Conservation (phyloP, 2,797 vertebrate genomes). For the Crenichthys baileyi region DNA sequence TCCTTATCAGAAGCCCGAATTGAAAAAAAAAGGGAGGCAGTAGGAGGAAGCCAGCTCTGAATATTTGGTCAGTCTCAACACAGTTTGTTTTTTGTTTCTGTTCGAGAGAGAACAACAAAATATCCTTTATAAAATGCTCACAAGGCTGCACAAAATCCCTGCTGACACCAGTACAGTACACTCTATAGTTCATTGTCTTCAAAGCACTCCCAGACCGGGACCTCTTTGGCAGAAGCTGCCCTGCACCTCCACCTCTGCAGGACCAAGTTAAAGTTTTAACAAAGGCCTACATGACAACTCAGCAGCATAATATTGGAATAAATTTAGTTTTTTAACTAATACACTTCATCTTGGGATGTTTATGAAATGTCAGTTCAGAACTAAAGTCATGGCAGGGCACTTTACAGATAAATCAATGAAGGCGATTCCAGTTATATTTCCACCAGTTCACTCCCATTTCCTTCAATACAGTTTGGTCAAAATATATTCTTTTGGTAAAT, state of each 20-base stretch:
- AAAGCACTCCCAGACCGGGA: constrained; percentile 36
- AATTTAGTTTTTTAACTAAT: neutral
- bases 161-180: constrained; percentile 36
- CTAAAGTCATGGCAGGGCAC: neutral
- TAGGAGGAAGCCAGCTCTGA: constrained; percentile 37
- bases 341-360: neutral
- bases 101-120: constrained; percentile 48
- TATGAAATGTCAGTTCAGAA: neutral
- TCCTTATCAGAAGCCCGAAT: constrained; percentile 33
- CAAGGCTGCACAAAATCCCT: constrained; percentile 43
- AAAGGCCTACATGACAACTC: constrained; percentile 15
- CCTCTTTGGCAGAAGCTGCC: constrained; percentile 2
- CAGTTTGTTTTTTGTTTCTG: neutral
- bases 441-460: neutral
- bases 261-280: constrained; percentile 29
- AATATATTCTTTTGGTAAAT: neutral
- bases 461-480: neutral
- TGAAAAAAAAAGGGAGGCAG: constrained; percentile 32
- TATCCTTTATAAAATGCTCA: constrained; percentile 46
- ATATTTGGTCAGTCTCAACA: constrained; percentile 52
- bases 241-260: constrained; percentile 26
- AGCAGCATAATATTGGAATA: neutral
- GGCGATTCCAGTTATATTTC: neutral
- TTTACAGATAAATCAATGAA: neutral
- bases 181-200: constrained; percentile 34